These are phyloP conservation scores for Cryptoblepharus egeriae DNA, from an alignment of 2,797 vertebrate species.

Conservation along the genomic window DNA sequence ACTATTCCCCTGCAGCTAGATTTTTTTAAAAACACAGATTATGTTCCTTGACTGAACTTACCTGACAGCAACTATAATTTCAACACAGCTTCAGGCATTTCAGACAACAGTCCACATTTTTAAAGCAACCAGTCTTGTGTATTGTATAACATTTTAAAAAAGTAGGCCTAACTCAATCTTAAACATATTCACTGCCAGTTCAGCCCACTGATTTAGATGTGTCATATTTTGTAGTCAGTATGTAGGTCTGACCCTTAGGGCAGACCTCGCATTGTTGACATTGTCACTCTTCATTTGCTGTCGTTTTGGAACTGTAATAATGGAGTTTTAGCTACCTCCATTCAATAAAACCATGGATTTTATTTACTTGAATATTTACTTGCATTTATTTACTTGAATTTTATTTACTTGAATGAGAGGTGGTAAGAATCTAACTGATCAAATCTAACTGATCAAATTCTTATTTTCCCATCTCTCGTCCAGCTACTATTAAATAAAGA, in stretches of 20 bases:
- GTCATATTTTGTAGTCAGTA: neutral
- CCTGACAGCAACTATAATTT: neutral
- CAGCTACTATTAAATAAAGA: too few relatives aligned
- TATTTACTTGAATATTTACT: too few relatives aligned
- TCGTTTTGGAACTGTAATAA: neutral
- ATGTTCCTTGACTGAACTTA: conserved; percentile 9
- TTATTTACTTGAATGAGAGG: neutral
- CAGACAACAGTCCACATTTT: conserved; percentile 22
- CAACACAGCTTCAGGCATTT: neutral
- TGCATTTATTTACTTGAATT: too few relatives aligned
- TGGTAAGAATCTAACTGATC: neutral
- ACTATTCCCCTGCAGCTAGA: neutral
- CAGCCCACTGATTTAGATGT: neutral
- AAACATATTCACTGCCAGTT: neutral
- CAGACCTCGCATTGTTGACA: neutral
- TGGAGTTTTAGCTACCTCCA: too few relatives aligned
- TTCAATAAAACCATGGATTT: too few relatives aligned
- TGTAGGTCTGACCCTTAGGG: neutral
- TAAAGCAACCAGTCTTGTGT: neutral
- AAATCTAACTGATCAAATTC: neutral
- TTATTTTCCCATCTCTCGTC: too few relatives aligned
- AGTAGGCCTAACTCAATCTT: too few relatives aligned
- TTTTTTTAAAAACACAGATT: conserved; percentile 30
- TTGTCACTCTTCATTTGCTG: neutral
- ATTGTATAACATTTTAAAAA: neutral